phyloP scores from a whole-genome alignment of 2,113 vertebrate species.

The Gallinago undulata region DNA sequence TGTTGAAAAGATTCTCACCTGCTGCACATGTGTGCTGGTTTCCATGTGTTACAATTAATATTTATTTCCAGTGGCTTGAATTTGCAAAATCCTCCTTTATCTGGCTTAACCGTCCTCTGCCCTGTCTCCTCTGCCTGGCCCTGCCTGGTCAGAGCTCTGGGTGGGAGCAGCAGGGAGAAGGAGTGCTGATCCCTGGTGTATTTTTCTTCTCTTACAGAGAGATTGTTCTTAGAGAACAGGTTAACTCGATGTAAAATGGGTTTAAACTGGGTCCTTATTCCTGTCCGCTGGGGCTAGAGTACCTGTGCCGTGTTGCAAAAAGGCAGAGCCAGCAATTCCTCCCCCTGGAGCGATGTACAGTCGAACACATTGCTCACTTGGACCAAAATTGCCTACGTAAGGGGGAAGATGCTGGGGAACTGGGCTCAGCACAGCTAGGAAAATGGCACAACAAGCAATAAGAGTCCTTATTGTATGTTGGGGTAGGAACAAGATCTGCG shows the following conservation, averaged over 20 bases:
- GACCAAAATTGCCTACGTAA: neutral
- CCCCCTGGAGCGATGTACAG: fast-evolving
- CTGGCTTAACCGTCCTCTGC: neutral
- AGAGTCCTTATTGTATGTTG: neutral
- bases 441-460: neutral
- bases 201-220: neutral
- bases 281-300: too few relatives aligned
- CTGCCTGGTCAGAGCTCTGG: neutral
- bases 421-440: neutral
- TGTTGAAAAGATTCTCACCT: neutral
- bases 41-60: neutral
- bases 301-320: neutral
- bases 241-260: neutral
- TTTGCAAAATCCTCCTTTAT: neutral
- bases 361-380: fast-evolving
- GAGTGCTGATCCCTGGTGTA: fast-evolving
- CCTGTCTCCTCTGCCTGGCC: neutral
- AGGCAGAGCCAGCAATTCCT: neutral
- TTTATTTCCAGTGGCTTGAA: neutral
- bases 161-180: neutral
- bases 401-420: neutral
- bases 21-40: fast-evolving
- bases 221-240: neutral
- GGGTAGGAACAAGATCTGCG: neutral
- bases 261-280: neutral